These are phyloP conservation scores for Cancer borealis DNA, from an alignment of 2,888 invertebrate genomes.

Conservation along the genomic window DNA sequence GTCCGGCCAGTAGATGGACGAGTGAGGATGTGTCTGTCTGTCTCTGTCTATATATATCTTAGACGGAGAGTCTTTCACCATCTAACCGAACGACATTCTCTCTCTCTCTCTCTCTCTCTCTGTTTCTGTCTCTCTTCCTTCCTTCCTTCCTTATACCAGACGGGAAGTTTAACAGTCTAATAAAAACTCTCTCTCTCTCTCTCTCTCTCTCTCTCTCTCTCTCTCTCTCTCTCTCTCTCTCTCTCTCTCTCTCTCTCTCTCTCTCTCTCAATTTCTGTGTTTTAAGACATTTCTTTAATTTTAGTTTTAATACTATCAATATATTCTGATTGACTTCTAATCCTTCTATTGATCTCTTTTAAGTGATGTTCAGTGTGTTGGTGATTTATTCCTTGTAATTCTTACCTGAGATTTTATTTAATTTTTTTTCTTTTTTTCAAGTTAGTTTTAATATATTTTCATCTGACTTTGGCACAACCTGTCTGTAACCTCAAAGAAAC, in stretches of 20 bases:
- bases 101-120: conserved; percentile 36
- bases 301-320: too few species aligned
- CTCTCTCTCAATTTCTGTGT: not conserved
- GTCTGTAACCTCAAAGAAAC: too few species aligned
- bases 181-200: conserved; percentile 4
- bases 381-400: too few species aligned
- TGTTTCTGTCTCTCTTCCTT: not conserved
- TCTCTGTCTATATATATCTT: conserved; percentile 12
- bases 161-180: conserved; percentile 34
- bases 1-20: not conserved
- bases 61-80: not conserved
- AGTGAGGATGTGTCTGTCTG: not conserved
- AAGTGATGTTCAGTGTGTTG: too few species aligned
- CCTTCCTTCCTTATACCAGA: not conserved
- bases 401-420: too few species aligned
- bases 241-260: conserved; percentile 27
- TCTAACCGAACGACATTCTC: not conserved
- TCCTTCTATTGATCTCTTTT: too few species aligned
- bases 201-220: conserved; percentile 20
- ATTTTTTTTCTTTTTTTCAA: not conserved
- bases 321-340: too few species aligned
- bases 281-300: too few species aligned
- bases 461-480: too few species aligned
- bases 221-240: conserved; percentile 15
- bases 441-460: too few species aligned